phyloP scores from a whole-genome alignment of 2,113 vertebrate genomes.

The Xiphophorus maculatus region DNA sequence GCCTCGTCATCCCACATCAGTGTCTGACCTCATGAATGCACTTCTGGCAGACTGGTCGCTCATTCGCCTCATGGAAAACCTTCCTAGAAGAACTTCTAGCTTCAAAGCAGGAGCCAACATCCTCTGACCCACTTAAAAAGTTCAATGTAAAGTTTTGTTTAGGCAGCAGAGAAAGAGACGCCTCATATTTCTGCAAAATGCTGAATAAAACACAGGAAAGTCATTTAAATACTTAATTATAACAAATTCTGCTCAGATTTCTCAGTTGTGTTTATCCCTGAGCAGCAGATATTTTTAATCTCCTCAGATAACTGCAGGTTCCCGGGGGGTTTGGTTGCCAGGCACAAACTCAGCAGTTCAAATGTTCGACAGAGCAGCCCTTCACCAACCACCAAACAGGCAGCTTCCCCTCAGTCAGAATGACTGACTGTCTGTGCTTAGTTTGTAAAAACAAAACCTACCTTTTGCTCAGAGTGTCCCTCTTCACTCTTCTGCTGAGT shows the following conservation, averaged over 20 bases:
- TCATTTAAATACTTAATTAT: background rate
- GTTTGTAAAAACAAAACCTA: constrained; percentile 23
- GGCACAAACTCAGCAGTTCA: constrained; percentile 45
- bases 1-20: no score
- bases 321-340: constrained; percentile 4
- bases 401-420: background rate
- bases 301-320: constrained; percentile 21
- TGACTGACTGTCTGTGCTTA: constrained; percentile 12
- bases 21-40: no score
- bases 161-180: background rate
- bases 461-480: constrained; percentile 64
- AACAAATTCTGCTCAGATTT: background rate
- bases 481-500: constrained; percentile 48
- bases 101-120: no score
- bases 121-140: background rate
- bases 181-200: background rate
- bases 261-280: constrained; percentile 3
- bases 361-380: constrained; percentile 39
- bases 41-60: no score
- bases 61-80: no score
- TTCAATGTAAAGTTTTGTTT: background rate
- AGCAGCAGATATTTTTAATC: constrained; percentile 55
- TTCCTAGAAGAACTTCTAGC: no score
- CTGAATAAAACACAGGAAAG: background rate
- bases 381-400: background rate